phyloP scores from a whole-genome alignment of 1,140 invertebrate genomes.

The Gerris buenoi region DNA sequence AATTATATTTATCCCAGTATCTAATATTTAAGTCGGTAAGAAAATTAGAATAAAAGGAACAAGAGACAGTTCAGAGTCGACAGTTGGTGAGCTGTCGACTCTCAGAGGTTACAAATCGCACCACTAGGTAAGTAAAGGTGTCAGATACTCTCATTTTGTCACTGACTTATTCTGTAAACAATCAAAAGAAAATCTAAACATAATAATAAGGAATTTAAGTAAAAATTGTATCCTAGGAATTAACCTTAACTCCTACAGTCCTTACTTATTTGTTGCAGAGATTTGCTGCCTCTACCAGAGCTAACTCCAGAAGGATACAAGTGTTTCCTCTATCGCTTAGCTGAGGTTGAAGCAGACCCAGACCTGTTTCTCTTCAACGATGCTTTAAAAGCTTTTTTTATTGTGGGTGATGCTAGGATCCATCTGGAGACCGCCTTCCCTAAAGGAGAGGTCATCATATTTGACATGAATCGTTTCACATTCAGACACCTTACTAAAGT shows the following conservation, averaged over 20 bases:
- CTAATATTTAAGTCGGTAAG: too few relatives aligned
- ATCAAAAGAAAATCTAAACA: too few relatives aligned
- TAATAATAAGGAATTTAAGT: too few relatives aligned
- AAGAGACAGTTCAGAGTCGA: too few relatives aligned
- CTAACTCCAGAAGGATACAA: constrained; percentile 41
- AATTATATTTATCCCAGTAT: too few relatives aligned
- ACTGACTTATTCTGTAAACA: too few relatives aligned
- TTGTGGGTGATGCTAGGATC: constrained; percentile 21
- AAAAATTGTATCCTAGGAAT: too few relatives aligned
- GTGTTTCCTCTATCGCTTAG: constrained; percentile 39
- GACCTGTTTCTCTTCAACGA: constrained; percentile 35
- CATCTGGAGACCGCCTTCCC: constrained; percentile 19
- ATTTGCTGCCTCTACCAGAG: constrained; percentile 27
- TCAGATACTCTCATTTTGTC: too few relatives aligned
- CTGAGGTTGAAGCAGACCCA: constrained; percentile 41
- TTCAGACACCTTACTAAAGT: constrained; percentile 21
- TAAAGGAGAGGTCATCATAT: constrained; percentile 23
- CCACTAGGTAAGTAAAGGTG: too few relatives aligned
- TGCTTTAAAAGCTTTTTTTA: constrained; percentile 23
- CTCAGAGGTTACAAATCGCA: too few relatives aligned
- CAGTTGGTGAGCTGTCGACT: too few relatives aligned
- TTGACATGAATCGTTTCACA: constrained; percentile 22
- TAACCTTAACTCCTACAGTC: background rate
- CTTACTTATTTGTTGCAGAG: constrained; percentile 16
- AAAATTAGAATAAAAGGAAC: too few relatives aligned